phyloP scores from a whole-genome alignment of 2,888 invertebrate genomes.

The Eulithis prunata region DNA sequence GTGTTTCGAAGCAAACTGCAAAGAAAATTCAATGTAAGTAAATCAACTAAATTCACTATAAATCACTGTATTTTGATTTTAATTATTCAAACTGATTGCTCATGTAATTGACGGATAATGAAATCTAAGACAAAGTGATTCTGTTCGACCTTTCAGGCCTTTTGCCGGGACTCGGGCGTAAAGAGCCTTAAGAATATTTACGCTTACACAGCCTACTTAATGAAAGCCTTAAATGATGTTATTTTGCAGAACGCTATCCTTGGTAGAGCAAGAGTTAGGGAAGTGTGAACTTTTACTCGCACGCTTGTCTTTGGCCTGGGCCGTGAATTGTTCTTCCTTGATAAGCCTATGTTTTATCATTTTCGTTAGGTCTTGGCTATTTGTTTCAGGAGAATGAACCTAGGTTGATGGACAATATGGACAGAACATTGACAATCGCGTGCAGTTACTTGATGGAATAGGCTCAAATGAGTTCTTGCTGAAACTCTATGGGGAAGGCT shows the following conservation, averaged over 20 bases:
- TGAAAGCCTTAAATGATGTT: conserved; percentile 17
- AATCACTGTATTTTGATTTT: conserved; percentile 15
- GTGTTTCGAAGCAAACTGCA: no score
- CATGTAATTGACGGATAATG: conserved; percentile 22
- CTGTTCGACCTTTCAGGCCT: conserved; percentile 18
- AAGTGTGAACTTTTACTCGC: background rate
- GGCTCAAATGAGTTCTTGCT: no score
- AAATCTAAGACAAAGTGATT: conserved; percentile 22
- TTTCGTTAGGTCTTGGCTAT: no score
- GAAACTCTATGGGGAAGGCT: no score
- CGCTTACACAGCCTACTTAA: conserved; percentile 10
- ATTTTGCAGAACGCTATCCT: conserved; percentile 5
- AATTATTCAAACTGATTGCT: conserved; percentile 19
- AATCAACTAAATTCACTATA: background rate
- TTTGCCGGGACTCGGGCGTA: conserved; percentile 10
- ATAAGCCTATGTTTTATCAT: no score
- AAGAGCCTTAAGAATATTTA: conserved; percentile 9
- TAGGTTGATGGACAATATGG: no score
- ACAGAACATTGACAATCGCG: no score
- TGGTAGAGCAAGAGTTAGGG: background rate
- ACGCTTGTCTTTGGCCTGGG: no score
- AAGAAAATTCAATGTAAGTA: no score
- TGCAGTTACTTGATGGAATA: no score
- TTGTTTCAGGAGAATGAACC: no score
- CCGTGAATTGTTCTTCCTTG: no score